Conservation (phyloP, 2,888 invertebrate species). For the Acanthopleura granulata region DNA sequence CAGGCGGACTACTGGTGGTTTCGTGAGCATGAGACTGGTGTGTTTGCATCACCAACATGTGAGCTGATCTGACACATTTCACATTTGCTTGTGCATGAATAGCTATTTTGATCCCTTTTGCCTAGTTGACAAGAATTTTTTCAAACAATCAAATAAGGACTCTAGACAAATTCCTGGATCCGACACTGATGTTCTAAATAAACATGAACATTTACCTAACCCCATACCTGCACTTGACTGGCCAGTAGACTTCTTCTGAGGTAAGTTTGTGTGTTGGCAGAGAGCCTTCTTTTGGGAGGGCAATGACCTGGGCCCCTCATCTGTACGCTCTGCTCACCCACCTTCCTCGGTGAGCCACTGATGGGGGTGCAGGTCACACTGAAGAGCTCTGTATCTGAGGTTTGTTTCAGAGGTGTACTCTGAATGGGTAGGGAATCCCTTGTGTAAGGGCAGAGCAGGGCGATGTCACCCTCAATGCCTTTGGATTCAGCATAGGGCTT, state of each 20-base stretch:
- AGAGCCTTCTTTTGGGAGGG: constrained; percentile 38
- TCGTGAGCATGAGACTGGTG: no score
- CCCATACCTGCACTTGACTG: constrained; percentile 45
- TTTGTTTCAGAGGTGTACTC: constrained; percentile 18
- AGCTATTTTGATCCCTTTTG: no score
- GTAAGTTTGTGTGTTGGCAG: constrained; percentile 42
- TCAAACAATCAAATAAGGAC: no score
- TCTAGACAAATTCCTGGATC: no score
- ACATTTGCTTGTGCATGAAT: no score
- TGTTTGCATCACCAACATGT: no score
- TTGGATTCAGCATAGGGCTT: neutral
- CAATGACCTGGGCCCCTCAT: constrained; percentile 39
- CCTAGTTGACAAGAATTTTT: no score
- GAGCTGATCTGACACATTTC: no score
- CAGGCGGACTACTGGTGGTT: no score
- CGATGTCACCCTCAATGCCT: neutral
- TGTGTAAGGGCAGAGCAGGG: no score
- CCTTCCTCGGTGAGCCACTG: constrained; percentile 1
- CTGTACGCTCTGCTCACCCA: neutral
- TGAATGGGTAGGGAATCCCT: neutral
- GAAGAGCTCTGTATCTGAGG: neutral
- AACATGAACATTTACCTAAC: no score
- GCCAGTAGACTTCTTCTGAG: constrained; percentile 42
- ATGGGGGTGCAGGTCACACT: neutral
- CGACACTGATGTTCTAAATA: no score